These are phyloP conservation scores for Neogale vison DNA, from an alignment of 2,113 vertebrate species.

Conservation along the genomic window DNA sequence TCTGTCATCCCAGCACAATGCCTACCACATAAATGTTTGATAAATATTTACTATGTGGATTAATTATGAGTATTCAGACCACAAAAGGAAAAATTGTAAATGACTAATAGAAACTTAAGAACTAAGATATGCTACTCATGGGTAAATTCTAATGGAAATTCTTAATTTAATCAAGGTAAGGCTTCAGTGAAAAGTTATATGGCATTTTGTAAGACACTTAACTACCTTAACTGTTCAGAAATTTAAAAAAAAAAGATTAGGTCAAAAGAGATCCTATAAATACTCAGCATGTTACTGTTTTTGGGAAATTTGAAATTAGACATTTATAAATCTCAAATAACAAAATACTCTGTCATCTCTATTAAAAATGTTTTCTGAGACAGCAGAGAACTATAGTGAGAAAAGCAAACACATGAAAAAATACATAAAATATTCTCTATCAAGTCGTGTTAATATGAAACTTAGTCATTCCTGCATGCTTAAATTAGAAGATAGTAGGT, in stretches of 20 bases:
- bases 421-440: background rate
- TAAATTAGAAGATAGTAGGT: background rate
- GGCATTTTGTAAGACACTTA: background rate
- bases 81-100: background rate
- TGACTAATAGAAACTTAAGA: background rate
- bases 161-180: background rate
- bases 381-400: background rate
- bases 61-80: background rate
- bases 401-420: conserved; percentile 12
- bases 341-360: background rate
- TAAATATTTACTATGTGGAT: conserved; percentile 22
- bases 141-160: background rate
- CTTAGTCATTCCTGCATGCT: background rate
- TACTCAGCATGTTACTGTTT: background rate
- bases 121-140: background rate
- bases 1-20: background rate
- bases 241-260: background rate
- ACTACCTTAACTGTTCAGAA: background rate
- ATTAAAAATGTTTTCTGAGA: background rate
- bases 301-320: background rate
- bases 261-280: background rate
- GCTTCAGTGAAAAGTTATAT: background rate
- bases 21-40: background rate
- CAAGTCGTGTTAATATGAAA: background rate
- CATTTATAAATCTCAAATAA: background rate